phyloP scores from a whole-genome alignment of 2,888 invertebrate genomes.

The Eumacrocentrus americanus region DNA sequence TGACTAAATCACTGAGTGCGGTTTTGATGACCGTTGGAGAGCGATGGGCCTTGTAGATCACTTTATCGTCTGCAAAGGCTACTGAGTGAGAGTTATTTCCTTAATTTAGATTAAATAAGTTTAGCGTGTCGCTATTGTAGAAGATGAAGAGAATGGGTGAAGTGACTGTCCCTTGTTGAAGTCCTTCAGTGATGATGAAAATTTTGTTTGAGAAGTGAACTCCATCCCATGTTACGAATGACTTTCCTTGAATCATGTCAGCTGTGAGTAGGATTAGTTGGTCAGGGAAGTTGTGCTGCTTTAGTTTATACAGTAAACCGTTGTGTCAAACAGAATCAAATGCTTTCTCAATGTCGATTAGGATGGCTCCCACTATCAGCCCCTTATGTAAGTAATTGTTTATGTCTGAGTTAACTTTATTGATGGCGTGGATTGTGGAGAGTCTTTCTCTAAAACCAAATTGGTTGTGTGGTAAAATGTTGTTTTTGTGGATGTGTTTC shows the following conservation, averaged over 20 bases:
- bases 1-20: background rate
- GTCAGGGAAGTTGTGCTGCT: background rate
- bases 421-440: conserved; percentile 25
- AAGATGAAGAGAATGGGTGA: conserved; percentile 5
- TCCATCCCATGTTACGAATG: conserved; percentile 11
- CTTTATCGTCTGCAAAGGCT: background rate
- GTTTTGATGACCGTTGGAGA: background rate
- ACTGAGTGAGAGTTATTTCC: background rate
- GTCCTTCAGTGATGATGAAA: conserved; percentile 5
- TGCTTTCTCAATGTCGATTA: conserved; percentile 19
- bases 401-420: conserved; percentile 21
- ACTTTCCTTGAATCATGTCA: conserved; percentile 17
- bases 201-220: background rate
- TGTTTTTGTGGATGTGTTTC: too few species aligned
- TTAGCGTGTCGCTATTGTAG: background rate
- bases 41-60: background rate
- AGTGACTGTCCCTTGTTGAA: background rate
- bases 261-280: background rate
- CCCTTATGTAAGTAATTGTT: background rate
- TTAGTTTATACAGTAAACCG: conserved; percentile 10
- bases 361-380: conserved; percentile 15
- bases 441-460: conserved; percentile 13
- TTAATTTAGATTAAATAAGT: background rate
- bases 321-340: conserved; percentile 28
- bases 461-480: conserved; percentile 32